Evolutionary conservation across 1,140 invertebrate genomes (phyloP).

Genomic region (Drosophila paulistorum): DNA sequence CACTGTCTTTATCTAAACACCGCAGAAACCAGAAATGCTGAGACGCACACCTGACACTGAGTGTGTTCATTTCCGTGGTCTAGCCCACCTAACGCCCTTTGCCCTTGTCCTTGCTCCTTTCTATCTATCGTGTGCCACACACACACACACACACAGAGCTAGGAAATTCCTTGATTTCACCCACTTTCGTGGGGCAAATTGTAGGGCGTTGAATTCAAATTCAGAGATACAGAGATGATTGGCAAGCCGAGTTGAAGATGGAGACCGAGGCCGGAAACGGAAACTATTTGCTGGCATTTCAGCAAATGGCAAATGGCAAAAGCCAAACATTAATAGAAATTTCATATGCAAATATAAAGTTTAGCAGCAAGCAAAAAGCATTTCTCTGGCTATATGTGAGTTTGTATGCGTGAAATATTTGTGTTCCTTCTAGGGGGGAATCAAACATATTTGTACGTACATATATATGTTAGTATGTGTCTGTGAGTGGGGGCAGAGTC

Average conservation of each 20-base stretch:
- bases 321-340: conserved; percentile 71
- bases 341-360: conserved; percentile 66
- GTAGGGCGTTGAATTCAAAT: conserved; percentile 45
- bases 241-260: conserved; percentile 22
- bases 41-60: conserved; percentile 62
- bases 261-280: conserved; percentile 48
- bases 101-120: conserved; percentile 8
- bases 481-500: conserved; percentile 2
- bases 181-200: conserved; percentile 12
- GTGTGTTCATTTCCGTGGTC: conserved; percentile 76
- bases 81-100: background rate
- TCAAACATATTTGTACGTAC: background rate
- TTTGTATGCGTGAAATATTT: conserved; percentile 21
- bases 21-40: conserved; percentile 61
- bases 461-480: background rate
- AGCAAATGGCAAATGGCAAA: conserved; percentile 43
- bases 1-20: conserved; percentile 21
- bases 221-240: conserved; percentile 30
- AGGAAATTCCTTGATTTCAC: conserved; percentile 53
- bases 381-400: conserved; percentile 9
- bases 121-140: background rate
- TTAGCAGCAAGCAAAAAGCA: conserved; percentile 31
- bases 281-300: conserved; percentile 78
- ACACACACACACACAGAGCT: conserved; percentile 18
- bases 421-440: background rate